phyloP scores from a whole-genome alignment of 2,888 invertebrate species.

The Melanotus villosus region DNA sequence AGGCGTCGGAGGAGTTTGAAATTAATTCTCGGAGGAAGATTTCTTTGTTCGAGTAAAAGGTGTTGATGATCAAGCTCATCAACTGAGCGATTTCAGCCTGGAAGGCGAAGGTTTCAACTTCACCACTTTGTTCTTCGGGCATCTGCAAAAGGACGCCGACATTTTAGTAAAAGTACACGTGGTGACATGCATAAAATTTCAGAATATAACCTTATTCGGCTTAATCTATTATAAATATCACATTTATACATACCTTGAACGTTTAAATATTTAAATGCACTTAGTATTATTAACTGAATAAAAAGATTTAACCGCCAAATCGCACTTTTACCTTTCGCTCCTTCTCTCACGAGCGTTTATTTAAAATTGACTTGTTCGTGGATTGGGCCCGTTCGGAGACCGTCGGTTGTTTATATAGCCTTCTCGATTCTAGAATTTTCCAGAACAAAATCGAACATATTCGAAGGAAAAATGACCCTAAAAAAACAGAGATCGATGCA shows the following conservation, averaged over 20 bases:
- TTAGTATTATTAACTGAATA: no score
- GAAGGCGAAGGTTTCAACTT: constrained; percentile 98
- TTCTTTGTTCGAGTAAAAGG: constrained; percentile 99
- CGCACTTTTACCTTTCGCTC: no score
- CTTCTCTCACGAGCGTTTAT: constrained; percentile 52
- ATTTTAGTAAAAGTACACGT: neutral
- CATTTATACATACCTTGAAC: constrained; percentile 42
- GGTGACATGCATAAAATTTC: no score
- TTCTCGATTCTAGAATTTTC: constrained; percentile 67
- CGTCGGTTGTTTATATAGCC: constrained; percentile 68
- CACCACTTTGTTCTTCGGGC: constrained; percentile 81
- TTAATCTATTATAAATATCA: no score
- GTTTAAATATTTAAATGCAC: constrained; percentile 33
- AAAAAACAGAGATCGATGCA: constrained; percentile 53
- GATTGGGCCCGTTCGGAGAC: constrained; percentile 58
- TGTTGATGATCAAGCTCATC: constrained; percentile 99
- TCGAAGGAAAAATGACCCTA: constrained; percentile 51
- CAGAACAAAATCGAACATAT: constrained; percentile 63
- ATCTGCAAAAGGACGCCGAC: constrained; percentile 71
- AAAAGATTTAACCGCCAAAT: constrained; percentile 20
- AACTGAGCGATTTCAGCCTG: constrained; percentile 99
- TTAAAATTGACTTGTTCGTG: constrained; percentile 65
- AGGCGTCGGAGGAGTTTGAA: constrained; percentile 96
- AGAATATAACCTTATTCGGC: no score
- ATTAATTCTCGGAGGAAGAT: constrained; percentile 99